Percentiles rank a stretch among this genome's conserved stretches.
Conservation (phyloP, 2,888 invertebrate genomes). For the Watsonalla binaria region DNA sequence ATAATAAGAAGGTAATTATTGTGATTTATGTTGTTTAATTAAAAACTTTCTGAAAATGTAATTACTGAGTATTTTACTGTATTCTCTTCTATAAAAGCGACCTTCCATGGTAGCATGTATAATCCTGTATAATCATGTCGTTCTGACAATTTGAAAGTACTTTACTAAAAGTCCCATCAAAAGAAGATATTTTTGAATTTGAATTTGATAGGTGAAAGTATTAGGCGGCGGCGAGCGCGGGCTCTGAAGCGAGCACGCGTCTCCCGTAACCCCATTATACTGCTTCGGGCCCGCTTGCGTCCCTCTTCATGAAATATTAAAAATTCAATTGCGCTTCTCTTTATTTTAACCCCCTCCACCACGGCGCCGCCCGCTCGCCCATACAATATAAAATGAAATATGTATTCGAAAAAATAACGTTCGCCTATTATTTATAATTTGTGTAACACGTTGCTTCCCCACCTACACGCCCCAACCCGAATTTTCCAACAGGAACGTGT, state of each 20-base stretch:
- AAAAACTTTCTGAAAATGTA: too few relatives aligned
- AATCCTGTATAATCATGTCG: too few relatives aligned
- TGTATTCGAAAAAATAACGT: slow-evolving; percentile 75
- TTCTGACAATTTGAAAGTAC: too few relatives aligned
- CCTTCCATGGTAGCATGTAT: too few relatives aligned
- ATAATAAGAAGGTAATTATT: too few relatives aligned
- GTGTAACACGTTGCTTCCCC: slow-evolving; percentile 47
- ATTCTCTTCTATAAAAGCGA: too few relatives aligned
- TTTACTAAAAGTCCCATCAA: too few relatives aligned
- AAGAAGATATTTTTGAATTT: neutral
- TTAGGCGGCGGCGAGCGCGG: slow-evolving; percentile 14
- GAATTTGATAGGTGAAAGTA: neutral
- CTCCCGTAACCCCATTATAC: slow-evolving; percentile 70
- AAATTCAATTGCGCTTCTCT: slow-evolving; percentile 79
- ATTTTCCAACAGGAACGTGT: neutral
- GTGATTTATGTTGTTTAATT: too few relatives aligned
- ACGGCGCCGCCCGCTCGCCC: slow-evolving; percentile 55
- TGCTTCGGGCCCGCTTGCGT: slow-evolving; percentile 58
- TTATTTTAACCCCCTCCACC: slow-evolving; percentile 75
- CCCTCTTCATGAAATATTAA: slow-evolving; percentile 79
- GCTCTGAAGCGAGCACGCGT: slow-evolving; percentile 23
- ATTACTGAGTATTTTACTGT: too few relatives aligned
- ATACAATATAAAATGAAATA: slow-evolving; percentile 77
- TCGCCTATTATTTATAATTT: slow-evolving; percentile 76
- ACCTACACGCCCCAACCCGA: slow-evolving; percentile 10